phyloP scores from a whole-genome alignment of 2,888 invertebrate genomes.

The Phytoseiulus persimilis region DNA sequence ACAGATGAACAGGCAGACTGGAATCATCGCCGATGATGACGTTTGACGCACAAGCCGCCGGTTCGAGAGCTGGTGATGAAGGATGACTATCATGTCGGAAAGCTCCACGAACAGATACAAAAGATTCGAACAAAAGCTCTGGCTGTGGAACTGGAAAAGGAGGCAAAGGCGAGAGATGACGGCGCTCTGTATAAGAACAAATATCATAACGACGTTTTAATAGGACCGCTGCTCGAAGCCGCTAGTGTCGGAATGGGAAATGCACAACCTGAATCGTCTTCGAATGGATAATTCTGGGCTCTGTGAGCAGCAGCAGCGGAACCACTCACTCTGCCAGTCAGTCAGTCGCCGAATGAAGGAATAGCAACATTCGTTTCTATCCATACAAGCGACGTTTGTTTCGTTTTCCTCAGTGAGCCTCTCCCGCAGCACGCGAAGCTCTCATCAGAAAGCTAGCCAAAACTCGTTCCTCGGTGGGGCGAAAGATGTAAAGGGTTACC shows the following conservation, averaged over 20 bases:
- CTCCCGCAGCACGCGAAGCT: background rate
- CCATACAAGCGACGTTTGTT: background rate
- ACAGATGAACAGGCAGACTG: background rate
- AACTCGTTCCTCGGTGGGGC: background rate
- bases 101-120: background rate
- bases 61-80: background rate
- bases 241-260: background rate
- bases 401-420: background rate
- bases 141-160: background rate
- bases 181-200: background rate
- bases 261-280: background rate
- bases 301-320: background rate
- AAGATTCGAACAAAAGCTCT: background rate
- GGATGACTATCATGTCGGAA: background rate
- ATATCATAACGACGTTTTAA: constrained; percentile 5
- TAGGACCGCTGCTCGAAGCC: background rate
- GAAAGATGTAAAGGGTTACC: background rate
- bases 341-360: background rate
- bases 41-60: background rate
- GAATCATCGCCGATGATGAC: background rate
- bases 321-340: background rate
- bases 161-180: background rate
- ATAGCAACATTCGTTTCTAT: background rate
- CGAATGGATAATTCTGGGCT: background rate
- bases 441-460: background rate